Conservation (phyloP, 2,113 vertebrate species). For the Athene noctua region DNA sequence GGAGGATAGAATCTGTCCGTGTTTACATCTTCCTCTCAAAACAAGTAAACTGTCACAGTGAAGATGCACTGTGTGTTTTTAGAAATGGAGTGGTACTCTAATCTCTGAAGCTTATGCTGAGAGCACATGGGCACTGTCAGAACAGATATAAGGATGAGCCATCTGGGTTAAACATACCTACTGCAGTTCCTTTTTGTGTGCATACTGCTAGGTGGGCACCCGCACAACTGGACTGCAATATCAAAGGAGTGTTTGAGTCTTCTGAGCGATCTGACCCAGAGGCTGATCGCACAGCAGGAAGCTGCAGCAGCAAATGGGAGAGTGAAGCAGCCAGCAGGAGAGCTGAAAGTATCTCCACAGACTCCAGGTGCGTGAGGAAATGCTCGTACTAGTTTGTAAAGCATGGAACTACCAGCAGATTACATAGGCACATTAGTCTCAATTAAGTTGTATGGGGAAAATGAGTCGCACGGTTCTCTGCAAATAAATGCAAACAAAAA, state of each 20-base stretch:
- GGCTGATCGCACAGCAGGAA: slow-evolving; percentile 86
- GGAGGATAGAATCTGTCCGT: neutral
- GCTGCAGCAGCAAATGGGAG: slow-evolving; percentile 89
- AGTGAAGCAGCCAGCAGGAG: slow-evolving; percentile 71
- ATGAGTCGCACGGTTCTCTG: neutral
- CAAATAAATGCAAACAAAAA: neutral
- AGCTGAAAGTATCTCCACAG: slow-evolving; percentile 59
- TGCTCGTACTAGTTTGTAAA: neutral
- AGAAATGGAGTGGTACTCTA: neutral
- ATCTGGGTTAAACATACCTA: neutral
- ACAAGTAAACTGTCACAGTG: neutral
- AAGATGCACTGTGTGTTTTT: neutral
- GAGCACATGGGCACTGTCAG: neutral
- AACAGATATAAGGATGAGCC: neutral
- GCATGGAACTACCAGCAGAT: neutral
- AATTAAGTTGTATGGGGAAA: neutral
- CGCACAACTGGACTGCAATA: slow-evolving; percentile 93
- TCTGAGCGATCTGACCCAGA: slow-evolving; percentile 86
- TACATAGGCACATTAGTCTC: neutral
- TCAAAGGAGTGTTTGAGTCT: slow-evolving; percentile 89
- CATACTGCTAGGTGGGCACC: slow-evolving; percentile 85
- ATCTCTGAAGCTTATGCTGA: neutral
- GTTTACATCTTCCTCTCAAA: neutral
- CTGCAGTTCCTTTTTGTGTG: neutral
- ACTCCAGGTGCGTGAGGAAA: slow-evolving; percentile 60